These are phyloP conservation scores for Fopius arisanus DNA, from an alignment of 1,140 invertebrate genomes.

Conservation along the genomic window DNA sequence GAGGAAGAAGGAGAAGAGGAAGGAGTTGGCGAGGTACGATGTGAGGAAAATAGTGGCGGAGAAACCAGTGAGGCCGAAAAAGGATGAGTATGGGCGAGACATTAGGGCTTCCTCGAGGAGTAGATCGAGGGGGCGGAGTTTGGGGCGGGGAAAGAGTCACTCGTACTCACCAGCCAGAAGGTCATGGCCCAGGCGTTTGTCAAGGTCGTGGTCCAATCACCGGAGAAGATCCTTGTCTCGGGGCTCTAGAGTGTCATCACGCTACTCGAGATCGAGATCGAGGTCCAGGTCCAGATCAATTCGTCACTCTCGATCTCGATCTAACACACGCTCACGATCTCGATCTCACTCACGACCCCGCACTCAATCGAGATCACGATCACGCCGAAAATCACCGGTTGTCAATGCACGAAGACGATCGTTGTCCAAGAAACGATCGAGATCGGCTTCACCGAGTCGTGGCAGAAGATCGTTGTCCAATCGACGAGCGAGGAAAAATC, in stretches of 20 bases:
- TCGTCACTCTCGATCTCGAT: background rate
- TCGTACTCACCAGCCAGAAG: slow-evolving; percentile 34
- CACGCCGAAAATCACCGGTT: slow-evolving; percentile 51
- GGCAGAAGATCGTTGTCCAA: slow-evolving; percentile 46
- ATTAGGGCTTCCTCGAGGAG: slow-evolving; percentile 61
- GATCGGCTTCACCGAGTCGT: slow-evolving; percentile 35
- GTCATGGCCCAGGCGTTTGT: slow-evolving; percentile 33
- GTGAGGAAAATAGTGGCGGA: slow-evolving; percentile 79
- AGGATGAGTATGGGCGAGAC: slow-evolving; percentile 84
- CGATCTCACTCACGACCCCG: slow-evolving; percentile 31
- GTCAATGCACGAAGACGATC: slow-evolving; percentile 48
- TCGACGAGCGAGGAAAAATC: slow-evolving; percentile 43
- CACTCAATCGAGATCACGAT: slow-evolving; percentile 40
- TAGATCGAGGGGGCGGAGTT: slow-evolving; percentile 54
- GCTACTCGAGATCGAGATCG: background rate
- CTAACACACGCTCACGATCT: background rate
- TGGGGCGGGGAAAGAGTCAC: slow-evolving; percentile 30
- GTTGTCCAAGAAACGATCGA: slow-evolving; percentile 48
- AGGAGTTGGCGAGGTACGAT: slow-evolving; percentile 83
- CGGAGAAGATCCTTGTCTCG: slow-evolving; percentile 6
- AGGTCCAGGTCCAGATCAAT: background rate
- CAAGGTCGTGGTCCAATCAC: slow-evolving; percentile 34
- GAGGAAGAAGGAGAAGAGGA: slow-evolving; percentile 75
- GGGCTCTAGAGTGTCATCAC: background rate
- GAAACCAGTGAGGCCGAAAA: slow-evolving; percentile 70